Percentiles rank a stretch among this genome's conserved stretches.
Conservation (phyloP, 2,888 invertebrate species). For the Leucania comma region DNA sequence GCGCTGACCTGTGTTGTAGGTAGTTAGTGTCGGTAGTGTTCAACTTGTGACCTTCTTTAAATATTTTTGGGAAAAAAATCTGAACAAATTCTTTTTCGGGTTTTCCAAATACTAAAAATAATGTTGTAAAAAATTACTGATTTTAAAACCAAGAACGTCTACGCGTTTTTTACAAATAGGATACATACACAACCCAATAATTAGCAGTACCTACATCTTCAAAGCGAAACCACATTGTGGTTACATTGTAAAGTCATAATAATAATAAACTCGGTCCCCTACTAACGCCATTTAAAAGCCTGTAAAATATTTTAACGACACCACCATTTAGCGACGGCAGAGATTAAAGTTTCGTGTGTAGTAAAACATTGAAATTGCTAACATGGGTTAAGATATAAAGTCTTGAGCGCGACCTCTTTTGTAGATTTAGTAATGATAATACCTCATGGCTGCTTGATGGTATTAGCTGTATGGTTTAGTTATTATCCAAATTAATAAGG, state of each 20-base stretch:
- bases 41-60: too few species aligned
- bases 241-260: constrained; percentile 50
- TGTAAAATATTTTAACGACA: constrained; percentile 55
- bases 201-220: constrained; percentile 2
- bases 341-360: constrained; percentile 52
- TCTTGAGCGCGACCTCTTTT: constrained; percentile 3
- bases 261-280: constrained; percentile 47
- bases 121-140: too few species aligned
- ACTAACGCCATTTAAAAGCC: constrained; percentile 43
- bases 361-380: constrained; percentile 47
- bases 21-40: too few species aligned
- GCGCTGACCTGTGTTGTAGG: too few species aligned
- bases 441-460: not conserved
- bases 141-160: not conserved
- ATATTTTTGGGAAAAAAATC: too few species aligned
- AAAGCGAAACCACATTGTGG: constrained; percentile 41
- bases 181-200: constrained; percentile 15
- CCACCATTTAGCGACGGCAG: constrained; percentile 32
- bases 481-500: not conserved
- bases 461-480: not conserved
- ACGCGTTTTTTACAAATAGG: not conserved
- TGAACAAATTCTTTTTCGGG: too few species aligned
- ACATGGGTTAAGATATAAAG: constrained; percentile 20
- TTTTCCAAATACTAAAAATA: too few species aligned
- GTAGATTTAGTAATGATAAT: not conserved